Conservation (phyloP, 2,888 invertebrate species). For the Arrhopalites spinosus region DNA sequence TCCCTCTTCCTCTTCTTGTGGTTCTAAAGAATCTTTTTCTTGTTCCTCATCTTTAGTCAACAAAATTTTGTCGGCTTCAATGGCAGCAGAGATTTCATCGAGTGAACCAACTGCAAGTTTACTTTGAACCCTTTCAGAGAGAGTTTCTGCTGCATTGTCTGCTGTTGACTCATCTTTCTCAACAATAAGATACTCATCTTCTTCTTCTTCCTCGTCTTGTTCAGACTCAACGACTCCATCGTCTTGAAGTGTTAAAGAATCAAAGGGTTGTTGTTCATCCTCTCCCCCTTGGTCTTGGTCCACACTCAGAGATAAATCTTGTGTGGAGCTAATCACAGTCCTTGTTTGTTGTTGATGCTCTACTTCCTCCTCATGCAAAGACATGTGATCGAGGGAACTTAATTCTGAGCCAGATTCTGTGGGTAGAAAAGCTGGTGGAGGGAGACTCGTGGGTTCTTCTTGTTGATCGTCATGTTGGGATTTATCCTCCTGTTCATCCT, state of each 20-base stretch:
- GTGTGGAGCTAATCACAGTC: too few species aligned
- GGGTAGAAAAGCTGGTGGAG: conserved; percentile 21
- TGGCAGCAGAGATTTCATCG: background rate
- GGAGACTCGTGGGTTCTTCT: conserved; percentile 38
- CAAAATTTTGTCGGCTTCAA: background rate
- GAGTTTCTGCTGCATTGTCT: conserved; percentile 2
- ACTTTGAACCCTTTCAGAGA: too few species aligned
- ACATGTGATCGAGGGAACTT: conserved; percentile 54
- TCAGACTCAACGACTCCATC: conserved; percentile 36
- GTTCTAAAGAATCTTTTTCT: conserved; percentile 14
- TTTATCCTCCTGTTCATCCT: conserved; percentile 63
- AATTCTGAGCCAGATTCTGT: conserved; percentile 54
- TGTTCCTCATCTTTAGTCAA: conserved; percentile 25
- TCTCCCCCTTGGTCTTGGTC: conserved; percentile 3
- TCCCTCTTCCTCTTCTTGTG: conserved; percentile 15
- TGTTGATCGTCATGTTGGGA: conserved; percentile 22
- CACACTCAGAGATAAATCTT: background rate
- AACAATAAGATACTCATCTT: conserved; percentile 55
- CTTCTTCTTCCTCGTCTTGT: conserved; percentile 55
- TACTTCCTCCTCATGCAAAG: conserved; percentile 44
- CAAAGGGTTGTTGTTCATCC: conserved; percentile 13
- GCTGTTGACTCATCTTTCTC: conserved; percentile 51
- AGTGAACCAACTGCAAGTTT: background rate
- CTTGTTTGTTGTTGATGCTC: conserved; percentile 27
- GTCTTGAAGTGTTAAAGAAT: conserved; percentile 42